Percentiles rank a stretch among this genome's conserved stretches.
Evolutionary conservation across 2,113 vertebrate genomes (phyloP).

Genomic region (Ibidorhyncha struthersii): DNA sequence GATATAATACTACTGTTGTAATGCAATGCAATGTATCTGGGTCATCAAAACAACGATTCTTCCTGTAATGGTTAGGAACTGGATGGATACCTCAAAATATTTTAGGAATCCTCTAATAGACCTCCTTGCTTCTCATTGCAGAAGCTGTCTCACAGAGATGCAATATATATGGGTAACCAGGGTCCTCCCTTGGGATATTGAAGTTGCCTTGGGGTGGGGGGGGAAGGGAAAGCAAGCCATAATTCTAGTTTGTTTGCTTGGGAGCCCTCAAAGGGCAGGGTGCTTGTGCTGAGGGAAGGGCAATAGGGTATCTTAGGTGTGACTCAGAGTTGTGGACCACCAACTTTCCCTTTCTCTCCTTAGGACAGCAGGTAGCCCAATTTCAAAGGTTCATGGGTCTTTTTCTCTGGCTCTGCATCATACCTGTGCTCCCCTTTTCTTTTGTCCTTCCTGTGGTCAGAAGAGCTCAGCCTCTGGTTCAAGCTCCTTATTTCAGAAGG

Average conservation of each 20-base stretch:
- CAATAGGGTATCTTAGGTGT: background rate
- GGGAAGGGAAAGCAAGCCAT: fast-evolving
- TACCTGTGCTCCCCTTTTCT: background rate
- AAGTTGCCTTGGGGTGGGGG: background rate
- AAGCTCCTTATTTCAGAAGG: background rate
- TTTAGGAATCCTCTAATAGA: background rate
- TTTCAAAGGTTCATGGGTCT: background rate
- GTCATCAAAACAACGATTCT: background rate
- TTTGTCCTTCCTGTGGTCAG: background rate
- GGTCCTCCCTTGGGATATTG: background rate
- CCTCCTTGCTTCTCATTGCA: background rate
- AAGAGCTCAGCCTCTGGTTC: background rate
- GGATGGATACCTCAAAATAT: background rate
- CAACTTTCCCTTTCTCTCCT: background rate
- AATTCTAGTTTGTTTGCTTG: background rate
- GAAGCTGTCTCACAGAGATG: background rate
- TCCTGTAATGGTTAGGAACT: background rate
- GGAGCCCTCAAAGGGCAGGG: background rate
- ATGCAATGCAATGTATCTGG: background rate
- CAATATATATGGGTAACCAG: background rate
- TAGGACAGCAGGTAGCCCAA: background rate
- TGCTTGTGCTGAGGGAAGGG: background rate
- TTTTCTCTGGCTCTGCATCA: background rate
- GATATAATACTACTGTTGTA: background rate
- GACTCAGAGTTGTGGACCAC: background rate